Base-by-base conservation (phyloP, 37 sponge, comb jelly and placozoan genomes). In the Spongia lamella region DNA sequence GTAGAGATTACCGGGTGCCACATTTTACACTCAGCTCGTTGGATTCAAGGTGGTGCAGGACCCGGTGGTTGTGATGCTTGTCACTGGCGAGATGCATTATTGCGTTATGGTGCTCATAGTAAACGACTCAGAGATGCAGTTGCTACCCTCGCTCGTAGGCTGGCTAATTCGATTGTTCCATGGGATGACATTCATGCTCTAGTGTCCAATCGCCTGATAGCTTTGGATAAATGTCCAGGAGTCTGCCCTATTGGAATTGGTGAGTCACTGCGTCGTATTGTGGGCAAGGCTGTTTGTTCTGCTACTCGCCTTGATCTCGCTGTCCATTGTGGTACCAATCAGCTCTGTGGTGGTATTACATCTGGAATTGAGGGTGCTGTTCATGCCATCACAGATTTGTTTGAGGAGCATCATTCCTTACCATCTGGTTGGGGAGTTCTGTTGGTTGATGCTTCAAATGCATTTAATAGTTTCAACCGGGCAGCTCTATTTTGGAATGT, bases 381-480 rank as follows among this genome's bases (percentile, higher is more conserved):
- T 14, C 75, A 74, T 74, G 61, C 73, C 21, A 71, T 72, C 38
- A 66, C 30, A 25, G 82, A 72, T 17, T 53, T 81, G 26, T 81
- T 61, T 81, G 82, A 71, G 24, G 82, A 70, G 37, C 53, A 67
- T 20, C 24, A 15, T 19, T 68, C 58, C 14, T n/a, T n/a, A n/a
- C n/a, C n/a, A n/a, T 58, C 70, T 36, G 70, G 70, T 56, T 79
- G 80, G 80, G 80, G 80, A 14, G 57, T 79, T 59, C 70, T 79
- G 30, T 50, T 79, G 0, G 70, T 79, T 19, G 74, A 61, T 26
- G 39, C 72, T 72, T 26, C 50, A 61, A n/a, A 29, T 79, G 35
- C 58, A 72, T 56, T 73, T 56, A 73, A 73, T 37, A 62, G 63
- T 14, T 20, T 75, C 7, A 75, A 61, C 31, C 20, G 67, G n/a